Percentiles rank a stretch among this genome's conserved stretches.
Evolutionary conservation across 2,113 vertebrate genomes (phyloP).

Genomic region (Eublepharis macularius): DNA sequence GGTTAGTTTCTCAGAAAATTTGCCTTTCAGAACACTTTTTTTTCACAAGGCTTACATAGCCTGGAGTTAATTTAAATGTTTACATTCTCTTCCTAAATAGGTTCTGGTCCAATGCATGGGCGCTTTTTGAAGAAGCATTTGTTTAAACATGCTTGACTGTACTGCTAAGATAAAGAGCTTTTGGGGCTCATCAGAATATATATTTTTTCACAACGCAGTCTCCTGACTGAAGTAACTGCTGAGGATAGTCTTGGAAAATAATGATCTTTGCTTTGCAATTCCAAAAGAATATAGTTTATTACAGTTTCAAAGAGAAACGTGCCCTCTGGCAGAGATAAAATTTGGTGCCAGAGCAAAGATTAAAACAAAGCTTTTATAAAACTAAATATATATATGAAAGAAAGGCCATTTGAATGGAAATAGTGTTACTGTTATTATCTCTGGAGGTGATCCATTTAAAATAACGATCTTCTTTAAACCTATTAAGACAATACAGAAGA

Average conservation of each 20-base stretch:
- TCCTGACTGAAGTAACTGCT: constrained; percentile 2
- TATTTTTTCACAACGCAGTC: constrained; percentile 12
- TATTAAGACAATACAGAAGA: not conserved
- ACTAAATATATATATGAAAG: not conserved
- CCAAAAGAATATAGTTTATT: not conserved
- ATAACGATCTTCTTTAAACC: not conserved
- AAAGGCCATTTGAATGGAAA: not conserved
- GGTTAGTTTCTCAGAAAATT: not conserved
- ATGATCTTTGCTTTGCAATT: not conserved
- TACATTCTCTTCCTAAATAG: constrained; percentile 3
- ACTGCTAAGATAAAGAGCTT: constrained; percentile 47
- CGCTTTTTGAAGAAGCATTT: constrained; percentile 12
- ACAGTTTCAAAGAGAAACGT: constrained; percentile 3
- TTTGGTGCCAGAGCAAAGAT: not conserved
- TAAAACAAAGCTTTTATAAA: not conserved
- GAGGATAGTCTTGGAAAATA: not conserved
- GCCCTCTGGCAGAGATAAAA: not conserved
- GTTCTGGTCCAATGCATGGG: constrained; percentile 29
- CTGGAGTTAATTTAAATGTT: not conserved
- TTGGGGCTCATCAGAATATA: constrained; percentile 27
- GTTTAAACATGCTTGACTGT: constrained; percentile 28
- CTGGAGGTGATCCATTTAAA: constrained; percentile 1
- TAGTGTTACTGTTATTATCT: not conserved
- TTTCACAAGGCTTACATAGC: not conserved
- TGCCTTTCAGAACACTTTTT: constrained; percentile 1